Evolutionary conservation across 2,113 vertebrate species (phyloP).

Genomic region (Eudorcas thomsonii): DNA sequence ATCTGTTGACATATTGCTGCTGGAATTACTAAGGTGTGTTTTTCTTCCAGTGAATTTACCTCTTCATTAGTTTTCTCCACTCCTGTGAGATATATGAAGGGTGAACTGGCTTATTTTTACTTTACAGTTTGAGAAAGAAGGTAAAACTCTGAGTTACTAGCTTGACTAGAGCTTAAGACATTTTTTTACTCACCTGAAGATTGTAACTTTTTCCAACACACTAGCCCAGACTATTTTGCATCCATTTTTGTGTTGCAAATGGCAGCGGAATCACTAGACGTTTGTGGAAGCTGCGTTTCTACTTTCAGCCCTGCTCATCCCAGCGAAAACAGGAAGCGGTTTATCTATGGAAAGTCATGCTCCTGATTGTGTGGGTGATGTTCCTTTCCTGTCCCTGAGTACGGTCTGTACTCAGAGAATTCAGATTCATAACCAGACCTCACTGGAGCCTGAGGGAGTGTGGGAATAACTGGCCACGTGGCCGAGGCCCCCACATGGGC

Average conservation of each 20-base stretch:
- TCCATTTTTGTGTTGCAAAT: not conserved
- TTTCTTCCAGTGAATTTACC: not conserved
- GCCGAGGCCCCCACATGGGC: not conserved
- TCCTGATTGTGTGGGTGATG: not conserved
- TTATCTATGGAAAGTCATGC: not conserved
- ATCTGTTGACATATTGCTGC: not conserved
- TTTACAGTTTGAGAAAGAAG: not conserved
- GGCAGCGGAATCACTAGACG: not conserved
- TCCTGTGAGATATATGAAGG: not conserved
- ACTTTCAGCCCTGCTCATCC: not conserved
- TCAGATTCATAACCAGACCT: not conserved
- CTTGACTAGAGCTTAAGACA: not conserved
- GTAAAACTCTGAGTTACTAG: not conserved
- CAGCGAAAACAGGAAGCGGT: not conserved
- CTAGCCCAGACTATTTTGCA: not conserved
- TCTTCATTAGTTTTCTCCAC: not conserved
- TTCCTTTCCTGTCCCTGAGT: not conserved
- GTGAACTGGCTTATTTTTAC: not conserved
- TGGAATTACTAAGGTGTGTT: not conserved
- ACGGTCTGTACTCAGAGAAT: not conserved
- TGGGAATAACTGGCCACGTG: rapidly evolving
- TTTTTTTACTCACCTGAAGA: not conserved
- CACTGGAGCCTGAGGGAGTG: not conserved
- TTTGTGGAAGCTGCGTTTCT: not conserved
- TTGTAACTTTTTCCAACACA: not conserved